Base-by-base conservation (phyloP, 37 sponge, comb jelly and placozoan species). In the Tethya wilhelma region DNA sequence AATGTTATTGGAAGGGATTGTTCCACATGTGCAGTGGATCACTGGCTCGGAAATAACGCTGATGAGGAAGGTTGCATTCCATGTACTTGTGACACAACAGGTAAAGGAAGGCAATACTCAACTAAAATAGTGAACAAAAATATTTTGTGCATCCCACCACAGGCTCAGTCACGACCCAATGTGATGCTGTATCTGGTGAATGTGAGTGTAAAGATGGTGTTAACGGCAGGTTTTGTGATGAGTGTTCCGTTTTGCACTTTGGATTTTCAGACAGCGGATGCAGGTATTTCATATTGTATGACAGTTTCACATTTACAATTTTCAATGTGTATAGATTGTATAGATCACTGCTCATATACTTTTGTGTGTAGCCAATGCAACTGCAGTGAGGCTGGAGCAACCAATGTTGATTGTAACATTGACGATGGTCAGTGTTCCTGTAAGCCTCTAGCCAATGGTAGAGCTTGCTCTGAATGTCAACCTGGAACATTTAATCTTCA, bases 151-250 rank as follows among this genome's bases (percentile, higher is more conserved):
- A 62, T 62, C 8, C 28, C 28, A 8, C 32, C 59, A 14, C 56
- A 81, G 93, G 93, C 5, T 78, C 89, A 19, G 62, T 43, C 19
- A 45, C 9, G 12, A 31, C 25, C 9, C 64, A 81, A 53, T 84
- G 89, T 80, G 68, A 84, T 55, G 56, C 74, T n/a, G 41, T 28
- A 2, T 67, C 75, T 33, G 93, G 93, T 14, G 22, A 58, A 23
- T 93, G 93, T 59, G 4, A 39, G 9, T 93, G 93, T 67, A 81
- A 86, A 30, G 56, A 66, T 63, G 93, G 90, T 69, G 93, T 96
- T 4, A 78, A 38, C 38, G 93, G 88, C 6, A 63, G 19, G 1
- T 76, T 44, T 36, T 96, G 96, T 84, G 64, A 74, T 23, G 64
- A 23, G 7, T 96, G 96, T 55, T 33, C 43, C 38, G 67, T 84